Conservation (phyloP, 1,140 invertebrate genomes). For the Bathynomus jamesi region DNA sequence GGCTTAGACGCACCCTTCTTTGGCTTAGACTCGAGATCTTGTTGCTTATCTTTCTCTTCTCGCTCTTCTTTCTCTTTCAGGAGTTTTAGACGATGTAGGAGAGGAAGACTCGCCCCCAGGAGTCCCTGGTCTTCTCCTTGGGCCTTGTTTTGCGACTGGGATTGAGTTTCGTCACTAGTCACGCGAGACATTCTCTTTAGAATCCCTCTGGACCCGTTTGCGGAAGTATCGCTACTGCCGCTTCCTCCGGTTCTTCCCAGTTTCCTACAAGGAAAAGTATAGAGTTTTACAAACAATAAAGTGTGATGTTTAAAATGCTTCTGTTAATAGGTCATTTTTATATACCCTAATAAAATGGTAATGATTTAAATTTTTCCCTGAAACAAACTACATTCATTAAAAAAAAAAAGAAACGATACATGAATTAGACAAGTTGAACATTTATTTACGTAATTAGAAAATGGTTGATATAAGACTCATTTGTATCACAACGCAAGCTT, state of each 20-base stretch:
- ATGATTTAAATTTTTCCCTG: too few species aligned
- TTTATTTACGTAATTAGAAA: too few species aligned
- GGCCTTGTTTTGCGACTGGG: conserved; percentile 41
- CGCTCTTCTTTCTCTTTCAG: conserved; percentile 70
- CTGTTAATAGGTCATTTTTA: too few species aligned
- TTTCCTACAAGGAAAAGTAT: too few species aligned
- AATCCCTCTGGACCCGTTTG: conserved; percentile 32
- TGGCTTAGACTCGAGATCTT: conserved; percentile 29
- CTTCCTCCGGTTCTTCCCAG: conserved; percentile 27
- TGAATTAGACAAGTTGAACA: too few species aligned
- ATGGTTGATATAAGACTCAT: too few species aligned
- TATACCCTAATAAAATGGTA: too few species aligned
- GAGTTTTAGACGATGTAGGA: conserved; percentile 66
- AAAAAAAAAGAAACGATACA: too few species aligned
- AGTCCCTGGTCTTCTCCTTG: conserved; percentile 49
- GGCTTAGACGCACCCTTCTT: background rate
- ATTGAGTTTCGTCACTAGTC: conserved; percentile 52
- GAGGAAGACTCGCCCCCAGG: conserved; percentile 63
- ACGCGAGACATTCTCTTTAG: conserved; percentile 57
- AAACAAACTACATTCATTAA: too few species aligned
- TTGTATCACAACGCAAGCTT: too few species aligned
- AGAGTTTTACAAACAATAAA: too few species aligned
- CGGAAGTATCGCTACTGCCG: conserved; percentile 29
- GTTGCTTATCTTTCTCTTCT: conserved; percentile 43
- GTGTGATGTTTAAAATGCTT: too few species aligned